A percentile compares a stretch with the other conserved stretches of the same genome.
These are phyloP conservation scores for Spodoptera picta DNA, from an alignment of 2,888 invertebrate species.

Conservation along the genomic window DNA sequence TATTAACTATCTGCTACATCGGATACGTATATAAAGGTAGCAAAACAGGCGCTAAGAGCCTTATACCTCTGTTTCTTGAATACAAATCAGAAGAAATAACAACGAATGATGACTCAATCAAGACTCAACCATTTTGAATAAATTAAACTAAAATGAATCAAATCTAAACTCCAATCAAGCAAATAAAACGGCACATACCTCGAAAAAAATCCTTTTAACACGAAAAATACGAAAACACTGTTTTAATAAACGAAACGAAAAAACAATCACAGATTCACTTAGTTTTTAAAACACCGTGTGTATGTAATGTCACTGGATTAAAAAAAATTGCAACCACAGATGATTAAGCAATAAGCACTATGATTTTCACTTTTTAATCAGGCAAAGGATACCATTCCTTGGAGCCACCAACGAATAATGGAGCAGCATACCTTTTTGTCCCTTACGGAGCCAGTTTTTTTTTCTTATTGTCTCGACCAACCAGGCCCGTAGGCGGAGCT, in stretches of 20 bases:
- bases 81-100: neutral
- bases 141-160: slow-evolving; percentile 6
- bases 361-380: slow-evolving; percentile 73
- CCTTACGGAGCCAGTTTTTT: slow-evolving; percentile 77
- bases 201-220: slow-evolving; percentile 52
- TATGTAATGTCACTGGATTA: slow-evolving; percentile 66
- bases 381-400: slow-evolving; percentile 77
- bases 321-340: slow-evolving; percentile 60
- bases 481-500: slow-evolving; percentile 77
- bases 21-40: too few relatives aligned
- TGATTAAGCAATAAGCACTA: slow-evolving; percentile 75
- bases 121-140: slow-evolving; percentile 31
- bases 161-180: neutral
- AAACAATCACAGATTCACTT: slow-evolving; percentile 70
- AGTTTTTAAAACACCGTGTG: slow-evolving; percentile 64
- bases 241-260: slow-evolving; percentile 15
- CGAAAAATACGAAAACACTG: slow-evolving; percentile 4
- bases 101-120: neutral
- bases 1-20: too few relatives aligned
- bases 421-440: slow-evolving; percentile 80
- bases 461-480: slow-evolving; percentile 79
- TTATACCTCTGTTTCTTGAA: too few relatives aligned
- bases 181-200: slow-evolving; percentile 51
- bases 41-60: too few relatives aligned
- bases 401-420: slow-evolving; percentile 73